Conservation (phyloP, 2,113 vertebrate species). For the Poecile atricapillus region DNA sequence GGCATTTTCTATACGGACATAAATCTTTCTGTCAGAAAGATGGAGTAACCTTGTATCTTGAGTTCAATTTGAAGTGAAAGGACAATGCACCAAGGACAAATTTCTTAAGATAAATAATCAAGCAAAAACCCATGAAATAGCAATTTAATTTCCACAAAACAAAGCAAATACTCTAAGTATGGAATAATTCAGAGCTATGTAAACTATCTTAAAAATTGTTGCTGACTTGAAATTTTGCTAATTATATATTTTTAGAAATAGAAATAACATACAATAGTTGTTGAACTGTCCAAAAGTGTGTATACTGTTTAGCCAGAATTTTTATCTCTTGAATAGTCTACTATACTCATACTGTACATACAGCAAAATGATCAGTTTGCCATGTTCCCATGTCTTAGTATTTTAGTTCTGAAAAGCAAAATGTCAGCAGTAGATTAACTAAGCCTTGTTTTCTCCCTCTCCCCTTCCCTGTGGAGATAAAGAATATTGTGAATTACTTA, state of each 20-base stretch:
- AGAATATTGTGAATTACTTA: neutral
- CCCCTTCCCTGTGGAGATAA: neutral
- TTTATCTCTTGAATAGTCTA: neutral
- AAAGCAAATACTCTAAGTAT: neutral
- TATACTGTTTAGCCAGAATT: neutral
- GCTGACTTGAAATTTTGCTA: neutral
- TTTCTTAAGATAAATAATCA: neutral
- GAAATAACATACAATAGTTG: neutral
- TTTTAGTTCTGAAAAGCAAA: neutral
- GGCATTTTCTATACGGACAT: slow-evolving; percentile 7
- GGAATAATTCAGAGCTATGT: neutral
- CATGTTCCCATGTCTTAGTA: neutral
- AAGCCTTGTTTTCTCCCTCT: neutral
- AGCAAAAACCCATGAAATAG: neutral
- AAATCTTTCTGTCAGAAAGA: slow-evolving; percentile 15
- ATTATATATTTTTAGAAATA: slow-evolving; percentile 2
- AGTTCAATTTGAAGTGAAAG: slow-evolving; percentile 22
- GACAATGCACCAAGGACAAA: neutral
- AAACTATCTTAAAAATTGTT: neutral
- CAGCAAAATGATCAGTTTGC: neutral
- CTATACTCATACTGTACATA: neutral
- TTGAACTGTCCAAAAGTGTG: slow-evolving; percentile 14
- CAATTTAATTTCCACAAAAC: neutral
- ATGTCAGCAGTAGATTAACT: neutral
- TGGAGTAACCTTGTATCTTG: neutral